Evolutionary conservation across 2,797 vertebrate genomes (phyloP).

Genomic region (Chiroxiphia lanceolata): DNA sequence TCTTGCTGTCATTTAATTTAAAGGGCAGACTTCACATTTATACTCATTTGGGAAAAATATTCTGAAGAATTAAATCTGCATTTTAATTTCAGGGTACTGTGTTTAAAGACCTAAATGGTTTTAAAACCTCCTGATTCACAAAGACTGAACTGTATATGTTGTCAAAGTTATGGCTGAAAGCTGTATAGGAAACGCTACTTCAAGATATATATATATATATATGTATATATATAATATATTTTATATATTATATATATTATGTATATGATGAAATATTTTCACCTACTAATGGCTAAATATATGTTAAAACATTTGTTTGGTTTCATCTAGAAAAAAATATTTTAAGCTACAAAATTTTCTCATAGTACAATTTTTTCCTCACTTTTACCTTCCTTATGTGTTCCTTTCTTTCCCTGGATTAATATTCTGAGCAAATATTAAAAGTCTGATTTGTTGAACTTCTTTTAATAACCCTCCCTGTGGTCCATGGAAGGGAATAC

Average conservation of each 20-base stretch:
- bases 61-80: neutral
- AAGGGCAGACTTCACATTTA: conserved; percentile 24
- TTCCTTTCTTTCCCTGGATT: neutral
- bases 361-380: neutral
- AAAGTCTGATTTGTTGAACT: neutral
- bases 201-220: neutral
- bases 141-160: neutral
- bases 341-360: neutral
- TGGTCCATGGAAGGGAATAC: neutral
- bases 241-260: neutral
- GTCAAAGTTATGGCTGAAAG: neutral
- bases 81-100: neutral
- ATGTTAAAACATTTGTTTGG: neutral
- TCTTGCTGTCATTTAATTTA: conserved; percentile 10
- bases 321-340: neutral
- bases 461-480: neutral
- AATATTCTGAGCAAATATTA: neutral
- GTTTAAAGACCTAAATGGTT: neutral
- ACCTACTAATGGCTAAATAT: neutral
- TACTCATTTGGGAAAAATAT: neutral
- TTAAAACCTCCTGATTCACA: neutral
- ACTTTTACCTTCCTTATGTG: neutral
- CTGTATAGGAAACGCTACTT: neutral
- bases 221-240: too few species aligned
- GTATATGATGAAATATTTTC: neutral